Evolutionary conservation across 2,888 invertebrate genomes (phyloP), one percentile per base, ranked within the genome.

Genomic region (Apotomis betuletana): DNA sequence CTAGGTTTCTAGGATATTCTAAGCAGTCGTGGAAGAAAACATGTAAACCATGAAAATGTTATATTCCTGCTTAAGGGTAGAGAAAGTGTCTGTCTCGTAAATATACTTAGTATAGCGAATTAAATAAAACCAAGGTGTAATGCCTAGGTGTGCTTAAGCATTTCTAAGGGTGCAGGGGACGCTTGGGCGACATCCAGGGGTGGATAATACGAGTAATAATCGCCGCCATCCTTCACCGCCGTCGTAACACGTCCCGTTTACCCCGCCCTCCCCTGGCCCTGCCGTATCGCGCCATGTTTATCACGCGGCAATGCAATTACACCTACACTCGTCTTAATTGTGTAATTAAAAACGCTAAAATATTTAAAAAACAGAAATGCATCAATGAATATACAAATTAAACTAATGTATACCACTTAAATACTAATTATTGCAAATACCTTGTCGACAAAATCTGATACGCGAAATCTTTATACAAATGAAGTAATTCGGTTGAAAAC

Each of bases 141-240:
- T 77, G 73, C 62, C 76, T 77, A 75, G 76, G 72, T 72, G 72
- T 72, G 68, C 72, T 72, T 72, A 72, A 72, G 68, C 72, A 76
- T 74, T 75, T 75, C 63, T 75, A 70, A 77, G 82, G 80, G 83
- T 79, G 80, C 77, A 78, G 78, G 79, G 80, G 80, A 80, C 77
- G 76, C 74, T 75, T 72, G 75, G 76, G 78, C 78, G 78, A 77
- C 80, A 79, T 79, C 85, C 84, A 79, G 78, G 82, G 79, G 82
- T 76, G 85, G 86, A 85, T 88, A 90, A 91, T 89, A 88, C 85
- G 85, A 85, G 89, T 84, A 89, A 90, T 92, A 89, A 90, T 90
- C 89, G 82, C 85, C 81, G 80, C 82, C 88, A 90, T 91, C 86
- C 81, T 83, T 90, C 89, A 88, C 86, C 77, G 83, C 80, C 79